phyloP scores from a whole-genome alignment of 2,888 invertebrate species.

The Hirtodrosophila duncani region DNA sequence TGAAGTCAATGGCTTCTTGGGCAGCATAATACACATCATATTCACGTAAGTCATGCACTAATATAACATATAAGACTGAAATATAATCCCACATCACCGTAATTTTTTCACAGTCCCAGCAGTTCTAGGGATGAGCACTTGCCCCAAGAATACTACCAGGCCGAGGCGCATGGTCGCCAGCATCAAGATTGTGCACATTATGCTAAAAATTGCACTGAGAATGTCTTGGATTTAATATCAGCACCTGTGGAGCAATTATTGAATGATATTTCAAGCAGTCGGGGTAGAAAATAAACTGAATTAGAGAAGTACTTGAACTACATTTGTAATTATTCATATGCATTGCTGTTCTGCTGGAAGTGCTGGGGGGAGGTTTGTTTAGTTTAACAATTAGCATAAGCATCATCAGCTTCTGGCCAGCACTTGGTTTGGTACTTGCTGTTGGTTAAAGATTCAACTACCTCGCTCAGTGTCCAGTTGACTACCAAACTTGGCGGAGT shows the following conservation, averaged over 20 bases:
- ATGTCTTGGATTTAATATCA: constrained; percentile 72
- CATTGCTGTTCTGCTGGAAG: neutral
- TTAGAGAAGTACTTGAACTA: constrained; percentile 3
- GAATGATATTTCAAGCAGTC: constrained; percentile 33
- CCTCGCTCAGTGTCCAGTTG: neutral
- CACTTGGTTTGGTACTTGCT: no score
- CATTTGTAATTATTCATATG: constrained; percentile 9
- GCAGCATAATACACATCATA: constrained; percentile 83
- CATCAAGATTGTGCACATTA: constrained; percentile 50
- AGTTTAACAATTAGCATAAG: no score
- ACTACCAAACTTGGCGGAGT: neutral
- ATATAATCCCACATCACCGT: neutral
- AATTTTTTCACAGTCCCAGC: constrained; percentile 54
- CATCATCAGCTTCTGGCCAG: no score
- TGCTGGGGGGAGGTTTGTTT: constrained; percentile 23
- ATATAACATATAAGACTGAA: neutral
- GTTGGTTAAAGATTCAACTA: no score
- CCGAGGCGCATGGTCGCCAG: constrained; percentile 67
- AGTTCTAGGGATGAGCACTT: constrained; percentile 69
- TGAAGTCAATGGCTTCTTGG: constrained; percentile 82
- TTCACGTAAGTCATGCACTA: constrained; percentile 81
- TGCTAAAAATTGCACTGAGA: constrained; percentile 52
- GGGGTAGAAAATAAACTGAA: constrained; percentile 46
- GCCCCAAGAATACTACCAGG: constrained; percentile 66
- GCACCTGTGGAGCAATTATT: constrained; percentile 67